Percentiles rank a stretch among this genome's conserved stretches.
Evolutionary conservation across 2,888 invertebrate species (phyloP).

Genomic region (Brachylomia viminalis): DNA sequence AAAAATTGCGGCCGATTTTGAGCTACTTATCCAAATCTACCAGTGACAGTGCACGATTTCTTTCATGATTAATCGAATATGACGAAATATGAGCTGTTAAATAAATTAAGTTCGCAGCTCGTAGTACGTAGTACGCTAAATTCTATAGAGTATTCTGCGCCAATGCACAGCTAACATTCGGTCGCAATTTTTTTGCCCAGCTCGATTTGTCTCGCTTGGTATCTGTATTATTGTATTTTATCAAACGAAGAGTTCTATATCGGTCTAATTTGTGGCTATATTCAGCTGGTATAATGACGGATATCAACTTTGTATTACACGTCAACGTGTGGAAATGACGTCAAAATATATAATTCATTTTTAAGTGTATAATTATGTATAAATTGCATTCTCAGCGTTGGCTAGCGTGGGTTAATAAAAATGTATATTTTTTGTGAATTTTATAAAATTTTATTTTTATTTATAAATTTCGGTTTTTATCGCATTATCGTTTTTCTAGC

Average conservation of each 20-base stretch:
- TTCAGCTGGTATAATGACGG: slow-evolving; percentile 58
- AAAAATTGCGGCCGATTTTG: background rate
- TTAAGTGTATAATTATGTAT: slow-evolving; percentile 62
- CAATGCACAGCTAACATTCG: background rate
- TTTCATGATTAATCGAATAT: background rate
- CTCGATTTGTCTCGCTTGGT: background rate
- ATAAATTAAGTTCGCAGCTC: background rate
- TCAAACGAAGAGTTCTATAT: slow-evolving; percentile 26
- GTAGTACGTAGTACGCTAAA: background rate
- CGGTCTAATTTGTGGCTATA: slow-evolving; percentile 29
- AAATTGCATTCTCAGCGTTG: slow-evolving; percentile 62
- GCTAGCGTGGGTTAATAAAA: slow-evolving; percentile 62
- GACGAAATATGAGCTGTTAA: background rate
- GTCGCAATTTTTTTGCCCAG: background rate
- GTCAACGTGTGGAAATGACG: slow-evolving; percentile 47
- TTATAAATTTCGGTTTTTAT: slow-evolving; percentile 43
- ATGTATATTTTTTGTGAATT: slow-evolving; percentile 56
- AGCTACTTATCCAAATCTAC: background rate
- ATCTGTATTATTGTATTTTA: background rate
- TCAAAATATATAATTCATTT: slow-evolving; percentile 58
- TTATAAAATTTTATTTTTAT: slow-evolving; percentile 44
- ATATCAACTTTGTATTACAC: slow-evolving; percentile 58
- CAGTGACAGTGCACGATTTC: background rate
- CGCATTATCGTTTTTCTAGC: slow-evolving; percentile 31
- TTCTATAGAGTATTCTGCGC: background rate